phyloP scores from a whole-genome alignment of 2,888 invertebrate genomes.

The Cistogaster globosa region DNA sequence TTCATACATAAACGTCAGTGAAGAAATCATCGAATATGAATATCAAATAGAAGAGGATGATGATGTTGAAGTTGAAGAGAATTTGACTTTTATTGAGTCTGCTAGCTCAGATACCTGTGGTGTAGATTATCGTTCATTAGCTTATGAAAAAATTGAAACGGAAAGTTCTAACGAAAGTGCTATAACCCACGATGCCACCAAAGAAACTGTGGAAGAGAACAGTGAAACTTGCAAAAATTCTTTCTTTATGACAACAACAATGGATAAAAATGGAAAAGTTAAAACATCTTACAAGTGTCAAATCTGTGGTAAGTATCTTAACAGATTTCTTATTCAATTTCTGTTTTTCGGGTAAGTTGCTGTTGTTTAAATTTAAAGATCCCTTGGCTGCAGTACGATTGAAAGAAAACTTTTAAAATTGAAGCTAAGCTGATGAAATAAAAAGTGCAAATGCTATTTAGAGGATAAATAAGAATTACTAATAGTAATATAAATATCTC shows the following conservation, averaged over 20 bases:
- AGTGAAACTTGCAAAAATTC: conserved; percentile 21
- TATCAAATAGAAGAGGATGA: conserved; percentile 52
- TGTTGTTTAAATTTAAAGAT: no score
- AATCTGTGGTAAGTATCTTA: conserved; percentile 51
- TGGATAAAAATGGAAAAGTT: conserved; percentile 62
- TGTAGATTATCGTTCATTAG: conserved; percentile 25
- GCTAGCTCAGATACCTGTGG: conserved; percentile 17
- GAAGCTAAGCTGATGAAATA: no score
- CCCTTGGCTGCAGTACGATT: no score
- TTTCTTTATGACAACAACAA: conserved; percentile 44
- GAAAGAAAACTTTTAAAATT: no score
- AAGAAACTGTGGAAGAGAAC: conserved; percentile 14
- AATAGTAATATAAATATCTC: no score
- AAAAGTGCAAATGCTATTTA: no score
- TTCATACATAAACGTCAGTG: neutral
- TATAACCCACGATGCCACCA: conserved; percentile 12
- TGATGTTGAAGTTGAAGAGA: conserved; percentile 35
- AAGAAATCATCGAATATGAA: conserved; percentile 59
- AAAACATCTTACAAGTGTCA: conserved; percentile 63
- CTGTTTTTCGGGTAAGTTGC: no score
- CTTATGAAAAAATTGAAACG: conserved; percentile 27
- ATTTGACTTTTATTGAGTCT: neutral
- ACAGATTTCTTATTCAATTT: neutral
- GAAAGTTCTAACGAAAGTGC: conserved; percentile 19
- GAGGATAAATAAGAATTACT: no score